phyloP scores from a whole-genome alignment of 2,113 vertebrate species.

The Panurus biarmicus region DNA sequence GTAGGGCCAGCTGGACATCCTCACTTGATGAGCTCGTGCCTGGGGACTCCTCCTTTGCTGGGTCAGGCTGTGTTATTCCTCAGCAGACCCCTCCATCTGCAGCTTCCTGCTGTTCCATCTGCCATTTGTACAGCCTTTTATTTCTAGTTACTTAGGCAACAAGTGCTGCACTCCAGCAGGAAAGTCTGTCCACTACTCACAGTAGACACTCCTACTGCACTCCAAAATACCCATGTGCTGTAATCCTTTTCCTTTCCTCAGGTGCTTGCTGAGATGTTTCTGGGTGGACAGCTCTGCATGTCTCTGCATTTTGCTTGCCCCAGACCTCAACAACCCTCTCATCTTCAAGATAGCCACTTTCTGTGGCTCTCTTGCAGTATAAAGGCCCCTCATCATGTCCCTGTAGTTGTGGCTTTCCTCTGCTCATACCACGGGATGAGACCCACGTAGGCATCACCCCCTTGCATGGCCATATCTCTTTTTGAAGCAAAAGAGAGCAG shows the following conservation, averaged over 20 bases:
- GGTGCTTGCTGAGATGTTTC: neutral
- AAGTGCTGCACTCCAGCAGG: neutral
- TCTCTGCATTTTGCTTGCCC: neutral
- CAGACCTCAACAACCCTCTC: neutral
- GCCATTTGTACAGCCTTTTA: neutral
- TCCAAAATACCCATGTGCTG: neutral
- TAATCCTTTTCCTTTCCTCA: neutral
- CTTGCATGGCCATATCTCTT: neutral
- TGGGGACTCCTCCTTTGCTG: neutral
- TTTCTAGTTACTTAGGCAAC: neutral
- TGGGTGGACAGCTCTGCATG: neutral
- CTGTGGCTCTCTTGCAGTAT: neutral
- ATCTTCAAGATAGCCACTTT: neutral
- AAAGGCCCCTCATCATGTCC: accelerated
- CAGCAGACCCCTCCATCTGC: neutral
- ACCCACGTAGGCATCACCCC: neutral
- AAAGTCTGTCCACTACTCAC: neutral
- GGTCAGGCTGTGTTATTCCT: neutral
- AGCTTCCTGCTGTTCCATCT: neutral
- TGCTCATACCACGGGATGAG: neutral
- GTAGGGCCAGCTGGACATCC: too few species aligned
- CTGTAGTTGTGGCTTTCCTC: accelerated
- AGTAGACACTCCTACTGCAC: neutral
- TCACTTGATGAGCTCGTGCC: neutral
- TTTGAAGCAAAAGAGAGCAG: neutral